These are phyloP conservation scores for Carterocephalus palaemon DNA, from an alignment of 2,888 invertebrate species.

Conservation along the genomic window DNA sequence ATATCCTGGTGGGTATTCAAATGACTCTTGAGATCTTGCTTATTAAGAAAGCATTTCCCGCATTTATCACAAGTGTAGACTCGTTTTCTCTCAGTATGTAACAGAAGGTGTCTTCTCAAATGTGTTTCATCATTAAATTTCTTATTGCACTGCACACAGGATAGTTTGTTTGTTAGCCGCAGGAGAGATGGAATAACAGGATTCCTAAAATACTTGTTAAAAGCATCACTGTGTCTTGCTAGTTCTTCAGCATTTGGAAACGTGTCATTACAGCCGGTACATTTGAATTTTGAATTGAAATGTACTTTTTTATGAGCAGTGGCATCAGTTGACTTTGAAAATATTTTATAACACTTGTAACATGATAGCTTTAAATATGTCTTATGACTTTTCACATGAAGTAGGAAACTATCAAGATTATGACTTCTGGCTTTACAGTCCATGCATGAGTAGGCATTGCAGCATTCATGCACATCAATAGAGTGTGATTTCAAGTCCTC, in stretches of 20 bases:
- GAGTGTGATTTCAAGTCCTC: conserved; percentile 77
- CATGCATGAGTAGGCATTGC: conserved; percentile 81
- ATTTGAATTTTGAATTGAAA: conserved; percentile 37
- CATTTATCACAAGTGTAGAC: conserved; percentile 70
- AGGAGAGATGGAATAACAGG: conserved; percentile 35
- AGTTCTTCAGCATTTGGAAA: conserved; percentile 44
- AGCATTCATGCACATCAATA: conserved; percentile 77
- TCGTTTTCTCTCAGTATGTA: conserved; percentile 72
- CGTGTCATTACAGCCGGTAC: conserved; percentile 51
- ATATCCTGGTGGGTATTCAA: conserved; percentile 66
- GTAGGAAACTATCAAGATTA: conserved; percentile 48
- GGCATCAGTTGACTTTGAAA: conserved; percentile 31
- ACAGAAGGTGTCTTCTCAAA: conserved; percentile 72
- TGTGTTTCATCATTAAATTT: conserved; percentile 45
- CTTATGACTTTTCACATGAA: conserved; percentile 80
- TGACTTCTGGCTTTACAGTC: conserved; percentile 73
- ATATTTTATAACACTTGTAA: conserved; percentile 47
- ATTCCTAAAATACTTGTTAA: conserved; percentile 40
- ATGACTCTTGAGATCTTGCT: conserved; percentile 66
- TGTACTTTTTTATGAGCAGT: conserved; percentile 7
- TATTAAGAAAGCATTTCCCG: conserved; percentile 68
- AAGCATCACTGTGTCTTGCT: conserved; percentile 42
- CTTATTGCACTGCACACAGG: conserved; percentile 54
- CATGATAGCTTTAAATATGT: conserved; percentile 74
- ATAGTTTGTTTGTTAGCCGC: conserved; percentile 36